Conservation (phyloP, 64 coral and sea anemone genomes). For the Pocillopora damicornis region DNA sequence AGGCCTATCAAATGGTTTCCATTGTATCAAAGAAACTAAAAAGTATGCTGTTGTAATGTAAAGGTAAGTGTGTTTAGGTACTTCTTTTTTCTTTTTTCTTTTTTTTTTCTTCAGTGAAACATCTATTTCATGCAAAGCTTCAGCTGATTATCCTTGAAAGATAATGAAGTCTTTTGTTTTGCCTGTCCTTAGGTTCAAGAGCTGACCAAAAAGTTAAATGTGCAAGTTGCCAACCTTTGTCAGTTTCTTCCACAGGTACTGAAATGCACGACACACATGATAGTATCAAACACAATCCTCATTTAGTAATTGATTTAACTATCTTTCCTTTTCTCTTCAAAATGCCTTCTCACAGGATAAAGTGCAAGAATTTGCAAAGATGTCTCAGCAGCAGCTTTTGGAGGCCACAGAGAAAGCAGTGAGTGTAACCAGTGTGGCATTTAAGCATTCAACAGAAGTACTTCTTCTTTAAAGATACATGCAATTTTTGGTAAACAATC, state of each 20-base stretch:
- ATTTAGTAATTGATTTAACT: neutral
- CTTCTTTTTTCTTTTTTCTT: too few relatives aligned
- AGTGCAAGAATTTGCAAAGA: constrained; percentile 98
- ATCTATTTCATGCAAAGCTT: too few relatives aligned
- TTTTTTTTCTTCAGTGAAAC: too few relatives aligned
- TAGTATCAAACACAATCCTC: neutral
- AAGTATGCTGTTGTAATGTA: too few relatives aligned
- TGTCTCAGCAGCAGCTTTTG: constrained; percentile 84
- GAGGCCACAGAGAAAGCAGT: constrained; percentile 92
- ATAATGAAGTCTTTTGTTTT: neutral
- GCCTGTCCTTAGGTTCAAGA: constrained; percentile 70
- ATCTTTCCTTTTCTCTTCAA: neutral
- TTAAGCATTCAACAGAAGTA: too few relatives aligned
- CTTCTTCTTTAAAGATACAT: too few relatives aligned
- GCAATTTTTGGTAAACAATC: too few relatives aligned
- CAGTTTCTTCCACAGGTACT: constrained; percentile 94
- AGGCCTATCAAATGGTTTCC: too few relatives aligned
- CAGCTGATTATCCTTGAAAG: too few relatives aligned
- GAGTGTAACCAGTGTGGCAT: constrained; percentile 22
- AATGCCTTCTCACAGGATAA: constrained; percentile 57
- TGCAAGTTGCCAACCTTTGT: constrained; percentile 92
- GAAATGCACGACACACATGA: neutral
- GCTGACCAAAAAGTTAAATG: constrained; percentile 69
- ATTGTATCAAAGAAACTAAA: too few relatives aligned
- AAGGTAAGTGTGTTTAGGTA: too few relatives aligned